These are phyloP conservation scores for Pogonomyrmex californicus DNA, from an alignment of 1,140 invertebrate species.

Conservation along the genomic window DNA sequence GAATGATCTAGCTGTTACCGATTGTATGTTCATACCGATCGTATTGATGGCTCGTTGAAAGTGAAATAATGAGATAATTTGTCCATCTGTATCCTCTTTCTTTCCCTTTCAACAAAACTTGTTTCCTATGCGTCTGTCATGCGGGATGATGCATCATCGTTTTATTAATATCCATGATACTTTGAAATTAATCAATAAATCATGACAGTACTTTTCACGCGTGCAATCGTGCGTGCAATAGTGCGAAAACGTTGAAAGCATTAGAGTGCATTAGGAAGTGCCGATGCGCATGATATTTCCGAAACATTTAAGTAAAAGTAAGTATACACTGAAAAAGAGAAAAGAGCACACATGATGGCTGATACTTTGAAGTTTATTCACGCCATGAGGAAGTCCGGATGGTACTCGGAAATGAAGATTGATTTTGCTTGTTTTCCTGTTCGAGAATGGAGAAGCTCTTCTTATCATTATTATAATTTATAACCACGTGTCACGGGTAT, in stretches of 20 bases:
- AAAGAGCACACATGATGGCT: slow-evolving; percentile 22
- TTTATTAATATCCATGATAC: slow-evolving; percentile 60
- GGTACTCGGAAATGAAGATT: not conserved
- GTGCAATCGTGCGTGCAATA: not conserved
- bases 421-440: not conserved
- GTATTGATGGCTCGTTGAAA: slow-evolving; percentile 23
- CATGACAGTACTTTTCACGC: not conserved
- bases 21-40: slow-evolving; percentile 6
- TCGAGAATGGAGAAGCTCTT: not conserved
- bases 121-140: not conserved
- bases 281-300: not conserved
- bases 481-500: slow-evolving; percentile 24
- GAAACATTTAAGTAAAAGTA: slow-evolving; percentile 30
- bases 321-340: slow-evolving; percentile 35
- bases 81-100: not conserved
- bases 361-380: slow-evolving; percentile 43
- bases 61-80: slow-evolving; percentile 43
- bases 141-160: slow-evolving; percentile 4
- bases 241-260: not conserved
- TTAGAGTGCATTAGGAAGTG: not conserved
- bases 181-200: slow-evolving; percentile 51
- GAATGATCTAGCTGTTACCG: slow-evolving; percentile 33
- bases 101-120: slow-evolving; percentile 33
- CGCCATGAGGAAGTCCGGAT: slow-evolving; percentile 23
- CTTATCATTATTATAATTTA: slow-evolving; percentile 5